Percentiles rank a stretch among this genome's conserved stretches.
These are phyloP conservation scores for Toxostoma redivivum DNA, from an alignment of 2,113 vertebrate genomes.

Conservation along the genomic window DNA sequence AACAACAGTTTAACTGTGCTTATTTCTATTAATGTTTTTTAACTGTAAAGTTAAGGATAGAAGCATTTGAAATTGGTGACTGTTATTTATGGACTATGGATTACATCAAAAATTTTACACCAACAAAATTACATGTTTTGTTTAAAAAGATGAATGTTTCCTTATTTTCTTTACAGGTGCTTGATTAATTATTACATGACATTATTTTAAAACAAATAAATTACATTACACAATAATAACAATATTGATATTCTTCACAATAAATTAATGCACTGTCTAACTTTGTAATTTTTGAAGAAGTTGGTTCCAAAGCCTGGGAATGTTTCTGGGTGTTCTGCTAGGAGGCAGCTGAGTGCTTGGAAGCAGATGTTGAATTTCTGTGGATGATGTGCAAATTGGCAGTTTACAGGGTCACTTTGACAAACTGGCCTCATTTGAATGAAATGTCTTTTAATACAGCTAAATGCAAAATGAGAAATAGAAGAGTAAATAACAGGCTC, in stretches of 20 bases:
- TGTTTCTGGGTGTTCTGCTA: background rate
- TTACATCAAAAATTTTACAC: background rate
- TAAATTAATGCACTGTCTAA: background rate
- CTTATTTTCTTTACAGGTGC: background rate
- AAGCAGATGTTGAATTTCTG: constrained; percentile 15
- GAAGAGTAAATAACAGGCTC: background rate
- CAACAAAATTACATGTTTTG: background rate
- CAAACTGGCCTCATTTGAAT: background rate
- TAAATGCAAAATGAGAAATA: background rate
- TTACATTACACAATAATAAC: background rate
- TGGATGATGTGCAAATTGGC: background rate
- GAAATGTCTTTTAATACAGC: background rate
- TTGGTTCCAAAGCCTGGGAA: background rate
- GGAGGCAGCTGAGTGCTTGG: background rate
- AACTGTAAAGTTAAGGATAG: background rate
- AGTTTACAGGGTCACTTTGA: background rate
- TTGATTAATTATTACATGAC: background rate
- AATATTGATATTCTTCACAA: background rate
- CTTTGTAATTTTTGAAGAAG: background rate
- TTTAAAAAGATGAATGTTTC: background rate
- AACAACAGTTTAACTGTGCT: background rate
- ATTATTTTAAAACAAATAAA: background rate
- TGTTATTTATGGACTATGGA: background rate
- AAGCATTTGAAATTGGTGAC: background rate
- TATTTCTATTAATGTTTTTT: background rate